Percentiles rank a stretch among this genome's conserved stretches.
Evolutionary conservation across 2,113 vertebrate species (phyloP).

Genomic region (Tretioscincus oriximinensis): DNA sequence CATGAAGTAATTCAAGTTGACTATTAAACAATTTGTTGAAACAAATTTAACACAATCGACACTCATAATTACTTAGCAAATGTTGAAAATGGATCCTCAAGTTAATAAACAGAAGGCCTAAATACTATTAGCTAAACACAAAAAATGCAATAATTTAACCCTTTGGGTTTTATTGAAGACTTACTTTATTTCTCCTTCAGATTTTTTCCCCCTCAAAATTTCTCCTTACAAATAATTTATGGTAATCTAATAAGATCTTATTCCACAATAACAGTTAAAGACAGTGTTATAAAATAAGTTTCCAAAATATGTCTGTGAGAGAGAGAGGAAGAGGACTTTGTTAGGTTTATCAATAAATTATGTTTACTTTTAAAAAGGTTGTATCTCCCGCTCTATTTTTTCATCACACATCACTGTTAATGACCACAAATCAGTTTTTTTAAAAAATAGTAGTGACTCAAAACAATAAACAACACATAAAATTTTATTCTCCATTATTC

Average conservation of each 20-base stretch:
- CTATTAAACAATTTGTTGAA: constrained; percentile 26
- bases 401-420: neutral
- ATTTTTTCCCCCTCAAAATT: neutral
- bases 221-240: neutral
- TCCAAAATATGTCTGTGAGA: too few relatives aligned
- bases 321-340: too few relatives aligned
- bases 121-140: neutral
- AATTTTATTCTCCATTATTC: too few relatives aligned
- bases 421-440: neutral
- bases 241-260: neutral
- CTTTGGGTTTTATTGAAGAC: neutral
- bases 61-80: constrained; percentile 7
- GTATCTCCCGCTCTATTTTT: neutral
- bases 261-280: neutral
- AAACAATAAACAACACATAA: too few relatives aligned
- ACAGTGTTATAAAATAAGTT: neutral
- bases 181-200: constrained; percentile 14
- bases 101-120: neutral
- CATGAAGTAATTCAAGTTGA: neutral
- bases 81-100: constrained; percentile 22
- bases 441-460: neutral
- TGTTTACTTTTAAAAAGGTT: neutral
- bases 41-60: constrained; percentile 7
- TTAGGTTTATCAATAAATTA: too few relatives aligned
- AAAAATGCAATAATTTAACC: constrained; percentile 14